Conservation (phyloP, 2,888 invertebrate species). For the Polymixis lichenea region DNA sequence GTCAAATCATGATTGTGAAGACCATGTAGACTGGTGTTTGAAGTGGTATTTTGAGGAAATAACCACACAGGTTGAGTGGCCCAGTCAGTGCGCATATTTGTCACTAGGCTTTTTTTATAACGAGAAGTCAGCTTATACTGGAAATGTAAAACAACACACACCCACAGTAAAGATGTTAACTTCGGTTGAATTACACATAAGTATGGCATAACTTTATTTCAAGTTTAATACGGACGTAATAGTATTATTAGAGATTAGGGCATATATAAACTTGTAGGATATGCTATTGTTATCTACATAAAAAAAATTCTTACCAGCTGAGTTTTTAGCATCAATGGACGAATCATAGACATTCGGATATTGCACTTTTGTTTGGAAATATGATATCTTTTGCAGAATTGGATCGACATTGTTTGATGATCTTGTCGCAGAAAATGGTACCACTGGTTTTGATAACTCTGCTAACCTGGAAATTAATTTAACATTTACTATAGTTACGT, state of each 20-base stretch:
- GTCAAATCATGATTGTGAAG: too few species aligned
- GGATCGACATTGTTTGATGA: conserved; percentile 79
- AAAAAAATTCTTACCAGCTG: conserved; percentile 86
- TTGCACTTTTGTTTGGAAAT: conserved; percentile 88
- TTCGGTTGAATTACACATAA: neutral
- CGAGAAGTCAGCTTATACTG: too few species aligned
- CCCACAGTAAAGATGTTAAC: too few species aligned
- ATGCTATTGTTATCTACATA: too few species aligned
- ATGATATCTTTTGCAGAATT: conserved; percentile 83
- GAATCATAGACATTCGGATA: conserved; percentile 97
- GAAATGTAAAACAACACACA: too few species aligned
- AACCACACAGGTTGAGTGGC: too few species aligned
- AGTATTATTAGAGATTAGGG: neutral
- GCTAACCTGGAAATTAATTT: conserved; percentile 77
- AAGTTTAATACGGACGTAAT: neutral
- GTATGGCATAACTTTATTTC: neutral
- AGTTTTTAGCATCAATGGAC: conserved; percentile 92
- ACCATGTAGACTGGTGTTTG: too few species aligned
- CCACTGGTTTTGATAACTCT: conserved; percentile 85
- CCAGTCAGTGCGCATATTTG: too few species aligned
- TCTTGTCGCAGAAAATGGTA: conserved; percentile 86
- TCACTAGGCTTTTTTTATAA: too few species aligned
- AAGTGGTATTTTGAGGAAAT: too few species aligned
- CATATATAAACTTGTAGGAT: neutral
- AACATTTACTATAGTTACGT: neutral